Evolutionary conservation across 2,113 vertebrate species (phyloP).

Genomic region (Aegypius monachus): DNA sequence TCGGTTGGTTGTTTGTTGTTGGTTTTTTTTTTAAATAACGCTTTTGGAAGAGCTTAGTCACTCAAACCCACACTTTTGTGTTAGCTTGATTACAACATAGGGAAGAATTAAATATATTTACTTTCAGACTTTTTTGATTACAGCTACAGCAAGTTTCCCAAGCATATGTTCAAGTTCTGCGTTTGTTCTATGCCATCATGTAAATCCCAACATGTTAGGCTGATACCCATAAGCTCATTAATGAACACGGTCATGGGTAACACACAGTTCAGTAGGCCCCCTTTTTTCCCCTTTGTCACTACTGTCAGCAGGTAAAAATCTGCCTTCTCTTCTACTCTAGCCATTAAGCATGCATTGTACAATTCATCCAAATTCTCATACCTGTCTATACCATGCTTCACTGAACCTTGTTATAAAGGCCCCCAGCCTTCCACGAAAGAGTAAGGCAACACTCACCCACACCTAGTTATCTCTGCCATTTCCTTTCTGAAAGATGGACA

Average conservation of each 20-base stretch:
- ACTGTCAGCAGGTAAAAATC: neutral
- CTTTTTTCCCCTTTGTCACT: neutral
- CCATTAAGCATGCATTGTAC: neutral
- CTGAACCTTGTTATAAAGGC: neutral
- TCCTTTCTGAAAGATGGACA: neutral
- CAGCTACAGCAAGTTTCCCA: neutral
- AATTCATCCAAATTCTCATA: neutral
- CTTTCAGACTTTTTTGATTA: neutral
- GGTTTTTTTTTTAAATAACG: neutral
- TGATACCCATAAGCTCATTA: neutral
- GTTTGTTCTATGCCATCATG: neutral
- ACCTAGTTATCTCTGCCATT: neutral
- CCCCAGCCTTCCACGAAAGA: neutral
- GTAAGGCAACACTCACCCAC: neutral
- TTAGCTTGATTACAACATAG: neutral
- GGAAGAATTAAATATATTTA: neutral
- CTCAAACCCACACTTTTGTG: neutral
- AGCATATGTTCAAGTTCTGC: neutral
- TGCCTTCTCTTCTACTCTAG: neutral
- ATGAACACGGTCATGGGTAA: neutral
- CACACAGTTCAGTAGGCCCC: neutral
- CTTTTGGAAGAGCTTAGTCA: neutral
- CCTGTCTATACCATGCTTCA: neutral
- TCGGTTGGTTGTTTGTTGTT: neutral
- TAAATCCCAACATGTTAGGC: neutral